Evolutionary conservation across 2,797 vertebrate genomes (phyloP).

Genomic region (Falco berigora): DNA sequence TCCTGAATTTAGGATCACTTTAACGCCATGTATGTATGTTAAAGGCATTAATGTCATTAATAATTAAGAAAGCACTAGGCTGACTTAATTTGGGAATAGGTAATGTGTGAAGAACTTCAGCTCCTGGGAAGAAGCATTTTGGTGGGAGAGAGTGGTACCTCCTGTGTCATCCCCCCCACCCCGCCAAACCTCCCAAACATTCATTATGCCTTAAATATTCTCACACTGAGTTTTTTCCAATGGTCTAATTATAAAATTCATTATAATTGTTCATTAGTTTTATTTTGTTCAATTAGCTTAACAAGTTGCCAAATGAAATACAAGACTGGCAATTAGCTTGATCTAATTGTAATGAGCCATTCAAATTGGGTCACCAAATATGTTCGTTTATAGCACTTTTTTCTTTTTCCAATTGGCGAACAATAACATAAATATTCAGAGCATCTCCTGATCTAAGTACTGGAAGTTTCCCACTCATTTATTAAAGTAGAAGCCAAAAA

Average conservation of each 20-base stretch:
- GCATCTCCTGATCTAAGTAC: neutral
- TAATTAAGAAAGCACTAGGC: neutral
- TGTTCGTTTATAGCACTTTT: slow-evolving; percentile 18
- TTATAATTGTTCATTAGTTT: slow-evolving; percentile 77
- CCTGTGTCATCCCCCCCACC: neutral
- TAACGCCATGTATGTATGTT: neutral
- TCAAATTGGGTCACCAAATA: slow-evolving; percentile 53
- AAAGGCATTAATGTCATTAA: neutral
- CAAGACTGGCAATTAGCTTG: slow-evolving; percentile 68
- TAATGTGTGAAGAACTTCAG: neutral
- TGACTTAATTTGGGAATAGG: neutral
- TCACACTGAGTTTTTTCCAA: slow-evolving; percentile 57
- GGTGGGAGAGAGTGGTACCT: neutral
- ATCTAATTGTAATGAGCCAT: slow-evolving; percentile 59
- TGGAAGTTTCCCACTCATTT: slow-evolving; percentile 30
- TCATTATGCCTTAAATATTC: slow-evolving; percentile 69
- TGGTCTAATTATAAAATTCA: slow-evolving; percentile 75
- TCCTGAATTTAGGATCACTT: neutral
- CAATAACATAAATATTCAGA: slow-evolving; percentile 47
- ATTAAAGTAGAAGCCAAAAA: neutral
- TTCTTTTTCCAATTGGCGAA: neutral
- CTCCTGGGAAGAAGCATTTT: neutral
- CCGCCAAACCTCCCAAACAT: neutral
- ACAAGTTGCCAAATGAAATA: slow-evolving; percentile 73
- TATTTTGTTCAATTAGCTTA: slow-evolving; percentile 75